phyloP scores from a whole-genome alignment of 2,113 vertebrate species.

The Tylochromis polylepis region DNA sequence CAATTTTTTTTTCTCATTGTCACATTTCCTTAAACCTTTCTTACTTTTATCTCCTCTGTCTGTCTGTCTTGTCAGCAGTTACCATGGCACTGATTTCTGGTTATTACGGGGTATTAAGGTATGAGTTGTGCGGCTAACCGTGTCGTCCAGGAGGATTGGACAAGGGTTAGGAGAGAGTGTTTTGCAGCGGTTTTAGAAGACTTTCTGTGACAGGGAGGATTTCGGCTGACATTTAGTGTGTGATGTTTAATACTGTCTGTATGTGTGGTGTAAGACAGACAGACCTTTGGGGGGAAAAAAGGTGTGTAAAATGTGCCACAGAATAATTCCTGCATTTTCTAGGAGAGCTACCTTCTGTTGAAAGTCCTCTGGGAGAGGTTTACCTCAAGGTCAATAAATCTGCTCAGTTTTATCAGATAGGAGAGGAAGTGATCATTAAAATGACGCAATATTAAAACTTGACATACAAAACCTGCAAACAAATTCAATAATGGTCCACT shows the following conservation, averaged over 20 bases:
- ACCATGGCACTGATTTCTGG: slow-evolving; percentile 33
- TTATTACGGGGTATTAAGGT: slow-evolving; percentile 51
- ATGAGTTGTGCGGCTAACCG: slow-evolving; percentile 35
- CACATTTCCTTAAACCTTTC: slow-evolving; percentile 12
- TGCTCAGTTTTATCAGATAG: neutral
- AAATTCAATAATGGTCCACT: neutral
- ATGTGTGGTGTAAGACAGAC: neutral
- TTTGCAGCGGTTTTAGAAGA: slow-evolving; percentile 37
- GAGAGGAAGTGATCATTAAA: neutral
- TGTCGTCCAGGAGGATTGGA: slow-evolving; percentile 51
- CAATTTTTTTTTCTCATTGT: neutral
- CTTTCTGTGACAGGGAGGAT: slow-evolving; percentile 47
- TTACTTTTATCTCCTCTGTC: slow-evolving; percentile 16
- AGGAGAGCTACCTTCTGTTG: neutral
- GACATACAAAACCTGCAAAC: neutral
- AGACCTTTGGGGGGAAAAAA: neutral
- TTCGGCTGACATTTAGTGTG: slow-evolving; percentile 37
- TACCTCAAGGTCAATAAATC: neutral
- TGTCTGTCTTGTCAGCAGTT: slow-evolving; percentile 46
- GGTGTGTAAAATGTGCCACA: neutral
- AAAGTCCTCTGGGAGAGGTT: neutral
- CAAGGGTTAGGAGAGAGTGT: slow-evolving; percentile 39
- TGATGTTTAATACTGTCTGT: slow-evolving; percentile 6
- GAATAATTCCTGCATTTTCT: neutral
- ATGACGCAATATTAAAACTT: neutral